A percentile compares a stretch with the other conserved stretches of the same genome.
phyloP scores from a whole-genome alignment of 2,888 invertebrate genomes.

The Agriopis marginaria region DNA sequence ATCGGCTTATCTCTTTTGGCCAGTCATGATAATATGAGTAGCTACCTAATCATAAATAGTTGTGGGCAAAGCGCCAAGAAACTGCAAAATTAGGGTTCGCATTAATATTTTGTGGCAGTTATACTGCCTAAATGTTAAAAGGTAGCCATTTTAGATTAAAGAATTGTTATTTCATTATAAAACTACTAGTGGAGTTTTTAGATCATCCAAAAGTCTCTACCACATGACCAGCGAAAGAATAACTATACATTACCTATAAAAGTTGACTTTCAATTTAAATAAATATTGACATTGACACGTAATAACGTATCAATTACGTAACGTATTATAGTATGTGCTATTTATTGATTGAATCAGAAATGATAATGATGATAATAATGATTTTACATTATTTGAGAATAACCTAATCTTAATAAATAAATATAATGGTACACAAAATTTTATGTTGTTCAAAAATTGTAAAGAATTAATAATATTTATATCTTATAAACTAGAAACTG shows the following conservation, averaged over 20 bases:
- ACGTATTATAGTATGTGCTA: too few species aligned
- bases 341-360: too few species aligned
- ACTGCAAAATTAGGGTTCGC: slow-evolving; percentile 8
- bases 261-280: neutral
- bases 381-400: too few species aligned
- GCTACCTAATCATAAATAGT: neutral
- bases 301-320: too few species aligned
- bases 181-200: neutral
- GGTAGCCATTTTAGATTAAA: neutral
- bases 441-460: too few species aligned
- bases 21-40: neutral
- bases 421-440: too few species aligned
- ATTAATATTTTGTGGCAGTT: slow-evolving; percentile 21
- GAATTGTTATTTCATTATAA: neutral
- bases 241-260: neutral
- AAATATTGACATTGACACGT: neutral
- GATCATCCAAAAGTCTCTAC: too few species aligned
- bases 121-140: neutral
- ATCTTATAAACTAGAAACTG: too few species aligned
- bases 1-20: neutral
- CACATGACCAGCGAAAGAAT: too few species aligned
- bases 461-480: too few species aligned
- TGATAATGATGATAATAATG: too few species aligned
- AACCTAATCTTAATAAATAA: too few species aligned
- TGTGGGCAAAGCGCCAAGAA: slow-evolving; percentile 11